phyloP scores from a whole-genome alignment of 2,113 vertebrate species.

The Ciconia maguari region DNA sequence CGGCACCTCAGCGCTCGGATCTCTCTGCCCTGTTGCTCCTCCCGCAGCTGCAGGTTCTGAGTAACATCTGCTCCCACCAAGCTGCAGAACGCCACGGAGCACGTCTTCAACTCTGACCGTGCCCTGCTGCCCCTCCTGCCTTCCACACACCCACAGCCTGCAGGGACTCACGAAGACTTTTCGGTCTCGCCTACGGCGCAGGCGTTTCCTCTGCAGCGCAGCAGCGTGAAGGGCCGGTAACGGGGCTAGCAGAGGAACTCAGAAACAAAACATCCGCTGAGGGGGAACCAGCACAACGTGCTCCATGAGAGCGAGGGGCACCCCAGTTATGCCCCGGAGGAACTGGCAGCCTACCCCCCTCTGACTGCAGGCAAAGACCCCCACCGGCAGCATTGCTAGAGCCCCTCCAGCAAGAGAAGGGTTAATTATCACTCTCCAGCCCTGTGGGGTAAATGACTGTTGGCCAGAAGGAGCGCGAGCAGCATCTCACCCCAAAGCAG shows the following conservation, averaged over 20 bases:
- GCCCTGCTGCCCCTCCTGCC: not conserved
- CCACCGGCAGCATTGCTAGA: fast-evolving
- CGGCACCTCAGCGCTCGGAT: not conserved
- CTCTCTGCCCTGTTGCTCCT: not conserved
- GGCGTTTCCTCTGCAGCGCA: not conserved
- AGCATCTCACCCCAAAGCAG: not conserved
- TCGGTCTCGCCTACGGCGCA: fast-evolving
- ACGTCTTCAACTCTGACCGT: fast-evolving
- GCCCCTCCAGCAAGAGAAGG: not conserved
- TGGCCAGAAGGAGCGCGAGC: not conserved
- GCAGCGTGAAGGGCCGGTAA: not conserved
- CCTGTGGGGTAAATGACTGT: not conserved
- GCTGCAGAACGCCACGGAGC: fast-evolving
- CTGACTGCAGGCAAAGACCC: not conserved
- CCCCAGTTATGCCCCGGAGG: not conserved
- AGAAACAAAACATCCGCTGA: not conserved
- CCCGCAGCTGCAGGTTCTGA: not conserved
- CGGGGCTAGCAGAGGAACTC: not conserved
- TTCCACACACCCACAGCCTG: fast-evolving
- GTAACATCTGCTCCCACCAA: fast-evolving
- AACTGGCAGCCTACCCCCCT: not conserved
- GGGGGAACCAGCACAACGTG: not conserved
- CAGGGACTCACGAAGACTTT: not conserved
- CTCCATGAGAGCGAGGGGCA: not conserved
- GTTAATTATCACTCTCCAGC: not conserved